Evolutionary conservation across 1,140 invertebrate species (phyloP).

Genomic region (Psix sp.): DNA sequence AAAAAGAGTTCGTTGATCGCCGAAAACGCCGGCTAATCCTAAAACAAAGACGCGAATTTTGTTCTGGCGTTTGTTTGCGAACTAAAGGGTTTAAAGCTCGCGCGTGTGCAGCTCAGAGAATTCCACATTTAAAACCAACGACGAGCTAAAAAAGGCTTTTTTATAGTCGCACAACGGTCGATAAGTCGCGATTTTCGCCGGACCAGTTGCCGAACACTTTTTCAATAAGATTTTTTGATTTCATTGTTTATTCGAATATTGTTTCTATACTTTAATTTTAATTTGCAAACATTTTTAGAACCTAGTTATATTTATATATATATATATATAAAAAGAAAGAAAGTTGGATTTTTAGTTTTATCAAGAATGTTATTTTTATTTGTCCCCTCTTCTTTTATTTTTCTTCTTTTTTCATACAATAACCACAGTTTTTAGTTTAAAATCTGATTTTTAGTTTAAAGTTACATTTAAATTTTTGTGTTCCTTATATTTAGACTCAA

Average conservation of each 20-base stretch:
- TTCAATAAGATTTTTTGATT: constrained; percentile 3
- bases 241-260: no score
- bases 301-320: no score
- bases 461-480: constrained; percentile 60
- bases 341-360: no score
- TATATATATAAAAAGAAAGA: no score
- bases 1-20: constrained; percentile 39
- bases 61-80: constrained; percentile 39
- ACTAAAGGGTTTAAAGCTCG: constrained; percentile 41
- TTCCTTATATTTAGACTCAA: constrained; percentile 61
- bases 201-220: constrained; percentile 26
- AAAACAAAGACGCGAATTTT: constrained; percentile 55
- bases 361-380: no score
- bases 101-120: constrained; percentile 29
- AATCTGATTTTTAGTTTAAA: constrained; percentile 56
- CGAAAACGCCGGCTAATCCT: constrained; percentile 39
- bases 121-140: constrained; percentile 26
- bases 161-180: constrained; percentile 17
- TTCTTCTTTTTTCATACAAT: constrained; percentile 16
- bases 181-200: constrained; percentile 36
- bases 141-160: constrained; percentile 16
- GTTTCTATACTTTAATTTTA: no score
- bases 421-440: no score
- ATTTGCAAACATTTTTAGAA: not conserved
- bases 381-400: constrained; percentile 8